Conservation (phyloP, 2,113 vertebrate genomes). For the Megalops atlanticus region DNA sequence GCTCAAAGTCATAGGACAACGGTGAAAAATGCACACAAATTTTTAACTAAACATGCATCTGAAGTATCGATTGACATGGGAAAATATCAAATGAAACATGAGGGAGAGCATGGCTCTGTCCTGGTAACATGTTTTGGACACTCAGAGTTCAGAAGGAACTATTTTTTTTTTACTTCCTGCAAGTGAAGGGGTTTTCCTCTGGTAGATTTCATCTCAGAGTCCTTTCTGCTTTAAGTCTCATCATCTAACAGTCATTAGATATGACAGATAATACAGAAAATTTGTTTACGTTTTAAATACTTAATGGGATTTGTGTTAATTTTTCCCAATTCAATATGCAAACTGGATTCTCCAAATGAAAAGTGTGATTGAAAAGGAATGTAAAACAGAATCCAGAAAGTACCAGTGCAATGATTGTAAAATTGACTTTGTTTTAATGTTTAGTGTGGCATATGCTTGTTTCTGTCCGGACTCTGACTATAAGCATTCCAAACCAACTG, state of each 20-base stretch:
- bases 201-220: no score
- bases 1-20: no score
- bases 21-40: no score
- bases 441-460: not conserved
- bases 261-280: not conserved
- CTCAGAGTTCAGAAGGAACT: not conserved
- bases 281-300: not conserved
- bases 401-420: not conserved
- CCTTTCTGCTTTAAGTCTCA: no score
- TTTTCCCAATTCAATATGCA: not conserved
- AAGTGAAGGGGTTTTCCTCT: not conserved
- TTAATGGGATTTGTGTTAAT: not conserved
- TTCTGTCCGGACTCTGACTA: not conserved
- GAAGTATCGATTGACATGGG: no score
- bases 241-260: not conserved
- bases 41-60: no score
- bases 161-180: not conserved
- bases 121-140: no score
- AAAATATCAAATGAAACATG: no score
- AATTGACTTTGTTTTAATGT: not conserved
- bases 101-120: no score
- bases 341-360: constrained; percentile 5
- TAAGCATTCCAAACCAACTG: not conserved
- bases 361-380: not conserved
- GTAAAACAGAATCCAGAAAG: constrained; percentile 5